Base-by-base conservation (phyloP, 2,888 invertebrate species). In the Synergus gifuensis region DNA sequence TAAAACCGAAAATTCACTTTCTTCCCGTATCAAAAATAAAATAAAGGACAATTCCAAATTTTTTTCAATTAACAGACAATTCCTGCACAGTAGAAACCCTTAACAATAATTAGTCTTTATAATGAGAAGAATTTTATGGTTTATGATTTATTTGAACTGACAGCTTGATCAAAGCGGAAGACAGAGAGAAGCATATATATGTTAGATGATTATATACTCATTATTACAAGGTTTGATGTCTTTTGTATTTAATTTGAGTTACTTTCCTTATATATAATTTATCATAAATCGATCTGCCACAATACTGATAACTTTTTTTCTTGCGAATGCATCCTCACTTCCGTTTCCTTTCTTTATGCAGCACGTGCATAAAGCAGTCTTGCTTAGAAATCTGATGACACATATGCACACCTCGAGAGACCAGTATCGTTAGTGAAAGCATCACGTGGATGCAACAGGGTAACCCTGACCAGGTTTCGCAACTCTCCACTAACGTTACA, bases 401-500 rank as follows among this genome's bases (percentile, higher is more conserved):
- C 54, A 54, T n/a, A n/a, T 73, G 54, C 28, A 49, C 73, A 40
- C 54, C n/a, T 73, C 54, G 40, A 49, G 36, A 58, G 40, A 11
- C 54, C 36, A 54, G 54, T 73, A 40, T 73, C 28, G 36, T 73
- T 54, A 87, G 90, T 86, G 88, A 88, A 90, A 89, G 88, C 86
- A 86, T 66, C 82, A 49, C 83, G 83, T 81, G 78, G 85, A 88
- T 88, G 88, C 88, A 90, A 90, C 89, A 89, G 87, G 84, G 76
- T 88, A 90, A 90, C 90, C 90, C 86, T 90, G 90, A 90, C 88
- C 90, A 90, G 86, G 78, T 90, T 90, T 90, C 86, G 86, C 85
- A 88, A 89, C 85, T 78, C 77, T 77, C 80, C 77, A 81, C 76
- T 77, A 76, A 4, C 77, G 76, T 78, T 42, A 18, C 4, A 49